Percentiles rank a stretch among this genome's conserved stretches.
Evolutionary conservation across 2,888 invertebrate genomes (phyloP).

Genomic region (Idaea straminata): DNA sequence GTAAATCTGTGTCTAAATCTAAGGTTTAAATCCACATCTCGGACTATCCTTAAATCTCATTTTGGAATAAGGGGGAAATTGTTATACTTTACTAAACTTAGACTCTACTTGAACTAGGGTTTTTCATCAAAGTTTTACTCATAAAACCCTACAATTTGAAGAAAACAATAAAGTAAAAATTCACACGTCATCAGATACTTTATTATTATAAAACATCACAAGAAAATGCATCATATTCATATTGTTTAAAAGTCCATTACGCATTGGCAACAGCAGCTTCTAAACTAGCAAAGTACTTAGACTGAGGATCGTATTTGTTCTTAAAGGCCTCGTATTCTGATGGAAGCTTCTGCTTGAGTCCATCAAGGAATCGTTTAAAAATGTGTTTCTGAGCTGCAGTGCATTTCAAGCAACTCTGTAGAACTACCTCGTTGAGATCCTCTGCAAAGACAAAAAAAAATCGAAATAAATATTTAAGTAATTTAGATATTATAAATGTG

Average conservation of each 20-base stretch:
- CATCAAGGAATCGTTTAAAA: conserved; percentile 79
- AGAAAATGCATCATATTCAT: background rate
- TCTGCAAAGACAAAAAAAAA: conserved; percentile 65
- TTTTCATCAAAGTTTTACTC: too few species aligned
- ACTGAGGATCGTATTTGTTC: conserved; percentile 80
- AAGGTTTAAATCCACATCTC: too few species aligned
- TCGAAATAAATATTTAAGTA: background rate
- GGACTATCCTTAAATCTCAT: too few species aligned
- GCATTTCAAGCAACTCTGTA: conserved; percentile 82
- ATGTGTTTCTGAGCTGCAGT: conserved; percentile 82
- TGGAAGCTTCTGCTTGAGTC: conserved; percentile 70
- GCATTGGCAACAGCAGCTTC: conserved; percentile 48
- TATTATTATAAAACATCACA: background rate
- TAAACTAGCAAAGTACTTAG: conserved; percentile 75
- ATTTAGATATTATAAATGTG: background rate
- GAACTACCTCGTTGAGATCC: conserved; percentile 82
- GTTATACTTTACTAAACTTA: too few species aligned
- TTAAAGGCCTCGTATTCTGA: conserved; percentile 68
- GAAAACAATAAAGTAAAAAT: too few species aligned
- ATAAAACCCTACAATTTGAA: too few species aligned
- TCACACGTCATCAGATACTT: background rate
- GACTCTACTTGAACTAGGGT: too few species aligned
- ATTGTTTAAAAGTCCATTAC: background rate
- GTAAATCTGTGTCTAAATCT: too few species aligned
- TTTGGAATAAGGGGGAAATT: too few species aligned